Percentiles rank a stretch among this genome's conserved stretches.
Conservation (phyloP, 1,140 invertebrate genomes). For the Drosophila equinoxialis region DNA sequence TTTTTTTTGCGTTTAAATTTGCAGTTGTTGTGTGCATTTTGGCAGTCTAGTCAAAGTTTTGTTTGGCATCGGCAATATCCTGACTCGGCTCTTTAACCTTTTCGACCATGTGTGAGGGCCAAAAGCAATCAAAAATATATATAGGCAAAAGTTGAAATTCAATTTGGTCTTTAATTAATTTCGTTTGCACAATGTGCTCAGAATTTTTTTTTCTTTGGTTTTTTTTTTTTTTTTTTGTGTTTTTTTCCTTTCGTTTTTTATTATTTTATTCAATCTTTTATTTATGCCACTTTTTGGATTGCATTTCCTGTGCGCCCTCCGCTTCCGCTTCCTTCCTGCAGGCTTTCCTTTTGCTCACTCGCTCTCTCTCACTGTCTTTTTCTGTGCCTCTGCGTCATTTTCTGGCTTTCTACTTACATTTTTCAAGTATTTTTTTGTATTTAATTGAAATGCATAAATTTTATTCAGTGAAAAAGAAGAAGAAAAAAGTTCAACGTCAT, state of each 20-base stretch:
- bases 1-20: conserved; percentile 3
- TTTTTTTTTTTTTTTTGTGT: neutral
- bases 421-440: conserved; percentile 41
- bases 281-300: conserved; percentile 43
- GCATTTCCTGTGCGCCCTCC: conserved; percentile 22
- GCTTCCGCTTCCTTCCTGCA: conserved; percentile 23
- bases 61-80: conserved; percentile 75
- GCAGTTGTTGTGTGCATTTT: conserved; percentile 43
- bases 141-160: conserved; percentile 41
- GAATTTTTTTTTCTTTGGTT: neutral
- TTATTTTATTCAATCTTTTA: conserved; percentile 42
- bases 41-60: conserved; percentile 73
- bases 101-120: conserved; percentile 28
- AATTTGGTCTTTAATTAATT: conserved; percentile 70
- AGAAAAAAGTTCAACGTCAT: conserved; percentile 43
- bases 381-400: neutral
- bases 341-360: conserved; percentile 16
- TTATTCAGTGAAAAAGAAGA: conserved; percentile 40
- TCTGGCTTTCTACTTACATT: conserved; percentile 39
- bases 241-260: conserved; percentile 2
- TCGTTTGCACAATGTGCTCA: conserved; percentile 15
- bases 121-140: conserved; percentile 9
- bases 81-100: conserved; percentile 59
- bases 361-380: conserved; percentile 37
- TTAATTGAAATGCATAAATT: conserved; percentile 80